These are phyloP conservation scores for Benthosema pterotum DNA, from an alignment of 2,797 vertebrate species.

Conservation along the genomic window DNA sequence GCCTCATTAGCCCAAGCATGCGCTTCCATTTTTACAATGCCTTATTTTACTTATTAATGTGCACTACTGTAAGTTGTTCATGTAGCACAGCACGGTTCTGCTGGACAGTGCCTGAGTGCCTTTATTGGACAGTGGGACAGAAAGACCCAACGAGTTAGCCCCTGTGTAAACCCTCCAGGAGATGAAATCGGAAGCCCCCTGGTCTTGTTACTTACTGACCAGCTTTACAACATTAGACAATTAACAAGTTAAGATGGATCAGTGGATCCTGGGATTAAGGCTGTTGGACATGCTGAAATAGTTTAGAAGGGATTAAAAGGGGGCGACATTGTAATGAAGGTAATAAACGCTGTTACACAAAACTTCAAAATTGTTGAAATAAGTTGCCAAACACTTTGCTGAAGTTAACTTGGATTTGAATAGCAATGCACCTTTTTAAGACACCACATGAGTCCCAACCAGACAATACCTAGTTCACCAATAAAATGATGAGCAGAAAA, in stretches of 20 bases:
- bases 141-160: constrained; percentile 35
- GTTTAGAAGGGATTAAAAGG: constrained; percentile 68
- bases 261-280: constrained; percentile 56
- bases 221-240: constrained; percentile 75
- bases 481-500: constrained; percentile 14
- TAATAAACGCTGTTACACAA: constrained; percentile 55
- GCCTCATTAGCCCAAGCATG: constrained; percentile 71
- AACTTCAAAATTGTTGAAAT: constrained; percentile 12
- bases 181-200: constrained; percentile 26
- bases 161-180: constrained; percentile 35
- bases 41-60: constrained; percentile 24
- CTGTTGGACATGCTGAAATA: constrained; percentile 58
- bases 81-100: constrained; percentile 25
- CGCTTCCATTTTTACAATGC: constrained; percentile 61
- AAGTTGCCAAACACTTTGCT: background rate
- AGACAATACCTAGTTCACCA: background rate
- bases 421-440: too few relatives aligned
- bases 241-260: constrained; percentile 73
- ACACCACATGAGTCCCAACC: too few relatives aligned
- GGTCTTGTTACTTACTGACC: constrained; percentile 50
- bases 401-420: background rate
- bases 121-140: constrained; percentile 41
- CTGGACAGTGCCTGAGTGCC: constrained; percentile 38
- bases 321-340: constrained; percentile 49
- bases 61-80: constrained; percentile 41